A percentile compares a stretch with the other conserved stretches of the same genome.
phyloP scores from a whole-genome alignment of 2,113 vertebrate species.

The Coryphaenoides rupestris region DNA sequence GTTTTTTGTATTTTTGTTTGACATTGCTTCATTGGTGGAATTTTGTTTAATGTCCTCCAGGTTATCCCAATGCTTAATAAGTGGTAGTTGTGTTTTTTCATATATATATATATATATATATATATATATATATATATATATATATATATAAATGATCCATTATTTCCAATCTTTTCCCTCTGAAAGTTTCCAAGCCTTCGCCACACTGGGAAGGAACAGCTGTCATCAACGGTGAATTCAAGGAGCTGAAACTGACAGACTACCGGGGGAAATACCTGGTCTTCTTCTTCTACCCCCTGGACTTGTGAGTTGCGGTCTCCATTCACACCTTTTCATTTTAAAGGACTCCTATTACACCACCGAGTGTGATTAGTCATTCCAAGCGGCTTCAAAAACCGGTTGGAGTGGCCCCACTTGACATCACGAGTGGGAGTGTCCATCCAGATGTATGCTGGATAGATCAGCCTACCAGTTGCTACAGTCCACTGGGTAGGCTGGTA shows the following conservation, averaged over 20 bases:
- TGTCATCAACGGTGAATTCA: constrained; percentile 94
- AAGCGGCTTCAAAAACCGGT: too few relatives aligned
- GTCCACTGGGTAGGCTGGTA: too few relatives aligned
- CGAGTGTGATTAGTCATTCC: too few relatives aligned
- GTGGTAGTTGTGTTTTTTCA: too few relatives aligned
- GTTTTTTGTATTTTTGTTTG: too few relatives aligned
- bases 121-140: too few relatives aligned
- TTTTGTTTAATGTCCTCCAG: background rate
- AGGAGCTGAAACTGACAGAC: constrained; percentile 90
- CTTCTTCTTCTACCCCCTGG: constrained; percentile 98
- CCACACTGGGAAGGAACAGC: constrained; percentile 97
- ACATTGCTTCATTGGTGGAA: background rate
- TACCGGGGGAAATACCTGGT: constrained; percentile 94
- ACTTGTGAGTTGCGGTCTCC: constrained; percentile 87
- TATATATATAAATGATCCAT: background rate
- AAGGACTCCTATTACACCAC: too few relatives aligned
- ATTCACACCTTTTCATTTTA: background rate
- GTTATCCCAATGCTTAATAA: background rate
- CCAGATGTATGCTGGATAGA: too few relatives aligned
- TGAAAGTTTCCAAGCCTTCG: constrained; percentile 88
- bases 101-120: too few relatives aligned
- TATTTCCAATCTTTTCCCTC: background rate
- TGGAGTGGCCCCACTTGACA: too few relatives aligned
- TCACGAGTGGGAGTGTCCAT: too few relatives aligned
- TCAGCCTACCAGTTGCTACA: too few relatives aligned